Conservation (phyloP, 2,888 invertebrate genomes). For the Gymnocheta viridis region DNA sequence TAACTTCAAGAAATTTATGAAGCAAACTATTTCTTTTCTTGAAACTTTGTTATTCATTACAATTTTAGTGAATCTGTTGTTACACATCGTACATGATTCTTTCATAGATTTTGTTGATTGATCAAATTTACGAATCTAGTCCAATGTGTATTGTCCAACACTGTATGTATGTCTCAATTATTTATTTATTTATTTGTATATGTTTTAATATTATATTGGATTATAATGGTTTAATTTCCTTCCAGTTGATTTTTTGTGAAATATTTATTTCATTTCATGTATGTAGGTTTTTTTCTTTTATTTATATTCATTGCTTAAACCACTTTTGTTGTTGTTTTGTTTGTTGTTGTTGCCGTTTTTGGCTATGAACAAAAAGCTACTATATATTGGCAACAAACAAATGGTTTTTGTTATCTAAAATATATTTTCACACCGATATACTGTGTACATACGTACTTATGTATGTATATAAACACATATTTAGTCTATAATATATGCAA, state of each 20-base stretch:
- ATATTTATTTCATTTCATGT: constrained; percentile 39
- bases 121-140: too few relatives aligned
- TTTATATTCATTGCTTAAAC: constrained; percentile 48
- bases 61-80: too few relatives aligned
- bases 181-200: not conserved
- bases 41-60: too few relatives aligned
- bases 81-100: too few relatives aligned
- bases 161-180: not conserved
- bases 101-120: too few relatives aligned
- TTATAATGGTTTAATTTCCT: constrained; percentile 37
- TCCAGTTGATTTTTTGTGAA: constrained; percentile 30
- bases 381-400: constrained; percentile 28
- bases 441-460: not conserved
- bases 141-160: too few relatives aligned
- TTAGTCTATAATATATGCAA: constrained; percentile 46
- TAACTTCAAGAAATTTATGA: too few relatives aligned
- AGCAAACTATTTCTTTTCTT: too few relatives aligned
- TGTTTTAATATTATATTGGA: constrained; percentile 13
- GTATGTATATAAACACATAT: too few relatives aligned
- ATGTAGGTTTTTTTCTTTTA: constrained; percentile 31
- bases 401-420: constrained; percentile 37
- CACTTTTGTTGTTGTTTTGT: constrained; percentile 31
- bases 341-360: constrained; percentile 12
- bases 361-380: not conserved
- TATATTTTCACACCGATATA: constrained; percentile 36